These are phyloP conservation scores for Empis stercorea DNA, from an alignment of 2,888 invertebrate species.

Conservation along the genomic window DNA sequence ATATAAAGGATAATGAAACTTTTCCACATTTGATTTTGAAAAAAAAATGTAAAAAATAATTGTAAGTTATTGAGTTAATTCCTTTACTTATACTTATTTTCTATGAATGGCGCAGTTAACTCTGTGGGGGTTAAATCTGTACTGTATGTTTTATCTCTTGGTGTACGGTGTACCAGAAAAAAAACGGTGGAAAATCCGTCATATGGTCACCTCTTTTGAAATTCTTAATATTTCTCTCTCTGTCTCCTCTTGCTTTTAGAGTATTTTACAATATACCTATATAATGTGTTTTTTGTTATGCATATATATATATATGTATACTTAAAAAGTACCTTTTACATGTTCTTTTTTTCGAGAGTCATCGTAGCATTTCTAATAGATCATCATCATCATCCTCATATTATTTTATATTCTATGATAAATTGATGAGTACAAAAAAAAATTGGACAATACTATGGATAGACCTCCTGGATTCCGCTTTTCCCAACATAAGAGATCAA, in stretches of 20 bases:
- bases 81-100: too few relatives aligned
- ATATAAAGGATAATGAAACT: too few relatives aligned
- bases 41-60: too few relatives aligned
- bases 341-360: constrained; percentile 4
- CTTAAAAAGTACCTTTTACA: not conserved
- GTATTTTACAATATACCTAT: not conserved
- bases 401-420: constrained; percentile 4
- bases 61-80: too few relatives aligned
- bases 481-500: too few relatives aligned
- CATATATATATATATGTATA: too few relatives aligned
- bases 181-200: not conserved
- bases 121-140: too few relatives aligned
- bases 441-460: not conserved
- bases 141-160: too few relatives aligned
- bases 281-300: not conserved
- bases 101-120: too few relatives aligned
- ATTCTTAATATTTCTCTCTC: not conserved
- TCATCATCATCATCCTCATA: constrained; percentile 8
- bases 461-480: too few relatives aligned
- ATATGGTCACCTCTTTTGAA: not conserved
- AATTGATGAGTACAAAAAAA: constrained; percentile 2
- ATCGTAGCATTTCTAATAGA: constrained; percentile 4
- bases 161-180: too few relatives aligned
- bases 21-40: too few relatives aligned
- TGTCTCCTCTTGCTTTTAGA: not conserved